Evolutionary conservation across 1,140 invertebrate species (phyloP).

Genomic region (Anoplophora glabripennis): DNA sequence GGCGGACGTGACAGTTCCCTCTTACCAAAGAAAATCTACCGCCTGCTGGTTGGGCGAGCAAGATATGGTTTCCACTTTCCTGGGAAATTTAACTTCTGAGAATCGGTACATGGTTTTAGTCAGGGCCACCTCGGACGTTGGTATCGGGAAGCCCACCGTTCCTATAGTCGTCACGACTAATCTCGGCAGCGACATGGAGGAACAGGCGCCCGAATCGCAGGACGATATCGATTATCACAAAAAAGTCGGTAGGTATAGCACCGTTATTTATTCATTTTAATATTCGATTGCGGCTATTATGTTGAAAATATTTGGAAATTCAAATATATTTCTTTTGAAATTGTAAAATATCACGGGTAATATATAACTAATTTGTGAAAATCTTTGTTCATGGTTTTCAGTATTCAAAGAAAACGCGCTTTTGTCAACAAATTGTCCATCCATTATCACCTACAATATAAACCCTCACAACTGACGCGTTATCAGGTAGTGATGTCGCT

Average conservation of each 20-base stretch:
- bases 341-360: no score
- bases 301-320: no score
- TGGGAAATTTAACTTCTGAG: constrained; percentile 51
- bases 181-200: not conserved
- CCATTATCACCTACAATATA: no score
- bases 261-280: no score
- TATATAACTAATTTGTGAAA: no score
- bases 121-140: constrained; percentile 55
- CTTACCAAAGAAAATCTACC: constrained; percentile 10
- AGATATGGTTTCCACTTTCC: constrained; percentile 34
- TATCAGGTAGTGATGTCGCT: no score
- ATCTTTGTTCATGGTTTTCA: no score
- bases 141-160: constrained; percentile 52
- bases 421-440: no score
- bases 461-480: no score
- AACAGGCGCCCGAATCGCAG: constrained; percentile 6
- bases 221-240: constrained; percentile 39
- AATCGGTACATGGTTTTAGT: constrained; percentile 56
- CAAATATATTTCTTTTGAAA: no score
- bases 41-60: constrained; percentile 20
- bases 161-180: constrained; percentile 48
- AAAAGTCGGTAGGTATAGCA: constrained; percentile 48
- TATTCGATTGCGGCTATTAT: no score
- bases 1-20: constrained; percentile 25
- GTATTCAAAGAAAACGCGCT: no score